Base-by-base conservation (phyloP, 92 coral and sea anemone genomes). In the Nematostella vectensis region DNA sequence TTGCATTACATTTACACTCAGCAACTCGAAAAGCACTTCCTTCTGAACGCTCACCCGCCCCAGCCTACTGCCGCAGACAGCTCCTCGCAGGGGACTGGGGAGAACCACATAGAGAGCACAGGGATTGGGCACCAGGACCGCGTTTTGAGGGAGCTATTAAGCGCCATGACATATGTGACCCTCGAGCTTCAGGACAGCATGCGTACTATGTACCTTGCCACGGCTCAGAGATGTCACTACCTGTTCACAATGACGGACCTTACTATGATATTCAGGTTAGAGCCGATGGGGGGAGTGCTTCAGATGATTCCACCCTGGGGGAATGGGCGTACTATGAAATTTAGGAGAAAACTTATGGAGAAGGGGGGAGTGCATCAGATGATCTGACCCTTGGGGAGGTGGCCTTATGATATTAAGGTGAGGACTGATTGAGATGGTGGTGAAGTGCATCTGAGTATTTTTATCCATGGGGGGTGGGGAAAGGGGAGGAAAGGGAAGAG, bases 181-280 rank as follows among this genome's bases (percentile, higher is more conserved):
- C 69, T 93, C 48, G 93, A 93, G 54, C 81, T 93, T 24, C 99
- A 93, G 76, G 87, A 78, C 48, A 75, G 82, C 47, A 59, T 93
- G 26, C 79, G 99, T 15, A 70, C 83, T 23, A 93, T 91, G 99
- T 93, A 78, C 65, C 81, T 93, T 15, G 91, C 88, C 0, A 93
- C 95, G 16, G 77, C 99, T 26, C 99, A 86, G 67, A 70, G 99
- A 53, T 93, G 99, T 67, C 99, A 93, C 71, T 93, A 93, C 54
- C 80, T 93, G 71, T 93, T 93, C 25, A 93, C 99, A 48, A 78
- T 93, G 99, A 84, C 82, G n/a, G 95, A 93, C 62, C 68, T 93
- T 31, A 93, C 99, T 31, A 93, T 93, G 99, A 83, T 93, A 54
- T 89, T 89, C 75, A 81, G 97, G 97, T 85, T 70, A n/a, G 38